Evolutionary conservation across 2,113 vertebrate genomes (phyloP).

Genomic region (Bos javanicus): DNA sequence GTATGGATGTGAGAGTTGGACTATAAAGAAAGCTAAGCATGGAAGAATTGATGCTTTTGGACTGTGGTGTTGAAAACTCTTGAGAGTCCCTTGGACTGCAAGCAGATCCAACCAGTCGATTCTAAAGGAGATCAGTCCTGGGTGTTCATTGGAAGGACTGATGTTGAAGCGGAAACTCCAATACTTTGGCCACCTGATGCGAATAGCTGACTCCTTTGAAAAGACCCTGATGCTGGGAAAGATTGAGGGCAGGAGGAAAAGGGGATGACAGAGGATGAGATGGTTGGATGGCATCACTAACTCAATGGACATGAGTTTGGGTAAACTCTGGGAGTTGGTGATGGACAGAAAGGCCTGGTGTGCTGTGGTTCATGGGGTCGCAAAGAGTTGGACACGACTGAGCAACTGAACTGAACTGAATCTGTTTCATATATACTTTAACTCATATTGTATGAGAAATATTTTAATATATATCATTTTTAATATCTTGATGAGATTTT

Average conservation of each 20-base stretch:
- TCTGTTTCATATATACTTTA: not conserved
- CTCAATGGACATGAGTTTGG: not conserved
- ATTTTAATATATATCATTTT: not conserved
- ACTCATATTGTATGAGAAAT: not conserved
- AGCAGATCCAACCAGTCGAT: not conserved
- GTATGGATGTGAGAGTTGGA: not conserved
- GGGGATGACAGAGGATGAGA: not conserved
- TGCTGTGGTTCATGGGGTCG: rapidly evolving
- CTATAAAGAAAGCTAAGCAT: rapidly evolving
- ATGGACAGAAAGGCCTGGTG: not conserved
- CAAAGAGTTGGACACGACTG: not conserved
- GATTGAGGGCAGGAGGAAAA: not conserved
- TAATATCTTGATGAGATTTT: not conserved
- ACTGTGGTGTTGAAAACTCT: not conserved
- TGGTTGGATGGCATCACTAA: not conserved
- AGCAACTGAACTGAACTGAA: not conserved
- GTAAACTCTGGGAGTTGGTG: not conserved
- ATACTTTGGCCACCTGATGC: not conserved
- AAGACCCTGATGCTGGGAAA: not conserved
- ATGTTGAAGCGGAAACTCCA: not conserved
- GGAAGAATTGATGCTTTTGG: not conserved
- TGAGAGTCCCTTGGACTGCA: not conserved
- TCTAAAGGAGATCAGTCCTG: not conserved
- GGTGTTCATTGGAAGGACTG: not conserved
- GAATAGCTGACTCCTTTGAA: not conserved